Conservation (phyloP, 2,113 vertebrate species). For the Lota lota region DNA sequence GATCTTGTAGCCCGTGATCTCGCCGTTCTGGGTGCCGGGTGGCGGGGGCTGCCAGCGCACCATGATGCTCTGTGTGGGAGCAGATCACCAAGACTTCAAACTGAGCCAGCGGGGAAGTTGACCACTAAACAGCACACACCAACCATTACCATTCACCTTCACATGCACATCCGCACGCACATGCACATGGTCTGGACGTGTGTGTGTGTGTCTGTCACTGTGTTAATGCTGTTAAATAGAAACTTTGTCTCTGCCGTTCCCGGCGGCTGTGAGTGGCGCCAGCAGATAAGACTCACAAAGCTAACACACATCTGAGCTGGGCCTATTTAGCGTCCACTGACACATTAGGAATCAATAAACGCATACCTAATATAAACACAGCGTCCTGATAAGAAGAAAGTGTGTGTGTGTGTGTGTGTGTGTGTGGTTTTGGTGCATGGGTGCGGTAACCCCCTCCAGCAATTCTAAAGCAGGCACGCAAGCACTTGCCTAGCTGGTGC, state of each 20-base stretch:
- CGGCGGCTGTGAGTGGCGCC: too few species aligned
- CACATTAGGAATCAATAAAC: constrained; percentile 1
- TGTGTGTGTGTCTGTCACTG: too few species aligned
- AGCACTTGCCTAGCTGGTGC: constrained; percentile 28
- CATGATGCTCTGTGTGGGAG: constrained; percentile 80
- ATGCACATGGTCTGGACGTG: background rate
- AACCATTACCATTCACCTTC: background rate
- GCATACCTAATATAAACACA: constrained; percentile 49
- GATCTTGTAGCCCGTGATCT: constrained; percentile 90
- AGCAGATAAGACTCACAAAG: constrained; percentile 1
- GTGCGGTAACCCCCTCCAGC: constrained; percentile 25
- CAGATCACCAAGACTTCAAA: background rate
- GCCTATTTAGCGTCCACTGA: background rate
- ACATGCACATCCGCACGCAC: background rate
- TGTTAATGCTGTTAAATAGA: too few species aligned
- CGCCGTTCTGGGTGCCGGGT: constrained; percentile 83
- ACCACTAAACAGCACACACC: too few species aligned
- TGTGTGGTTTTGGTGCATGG: background rate
- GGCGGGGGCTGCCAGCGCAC: constrained; percentile 93
- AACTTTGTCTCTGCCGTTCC: too few species aligned
- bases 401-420: background rate
- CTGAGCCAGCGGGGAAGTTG: background rate
- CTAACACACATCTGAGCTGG: constrained; percentile 24
- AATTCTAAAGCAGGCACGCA: constrained; percentile 15
- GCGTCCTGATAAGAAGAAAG: constrained; percentile 14